Percentiles rank a stretch among this genome's conserved stretches.
These are phyloP conservation scores for Taphrorychus bicolor DNA, from an alignment of 2,888 invertebrate genomes.

Conservation along the genomic window DNA sequence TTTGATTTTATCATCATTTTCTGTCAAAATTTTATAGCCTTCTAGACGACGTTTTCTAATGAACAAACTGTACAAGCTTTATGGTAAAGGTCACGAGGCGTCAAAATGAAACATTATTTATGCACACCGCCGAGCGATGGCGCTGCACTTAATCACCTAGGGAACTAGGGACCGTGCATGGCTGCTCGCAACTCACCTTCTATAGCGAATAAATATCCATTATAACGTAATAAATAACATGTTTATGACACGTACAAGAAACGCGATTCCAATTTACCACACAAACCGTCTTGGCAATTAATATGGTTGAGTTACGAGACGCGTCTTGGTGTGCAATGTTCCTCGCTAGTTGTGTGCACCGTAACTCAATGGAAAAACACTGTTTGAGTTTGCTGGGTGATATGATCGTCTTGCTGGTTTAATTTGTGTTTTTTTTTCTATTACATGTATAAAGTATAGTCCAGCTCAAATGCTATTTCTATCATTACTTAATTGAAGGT, in stretches of 20 bases:
- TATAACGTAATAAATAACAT: constrained; percentile 58
- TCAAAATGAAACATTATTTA: neutral
- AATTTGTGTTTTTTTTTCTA: too few species aligned
- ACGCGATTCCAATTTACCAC: constrained; percentile 56
- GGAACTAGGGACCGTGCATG: constrained; percentile 33
- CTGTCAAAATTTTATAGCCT: too few species aligned
- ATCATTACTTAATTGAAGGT: too few species aligned
- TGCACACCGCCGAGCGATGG: neutral
- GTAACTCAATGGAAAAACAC: too few species aligned
- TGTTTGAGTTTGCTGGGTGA: too few species aligned
- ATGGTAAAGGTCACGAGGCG: neutral
- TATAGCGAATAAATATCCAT: constrained; percentile 56
- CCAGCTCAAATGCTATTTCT: too few species aligned
- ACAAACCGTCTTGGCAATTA: constrained; percentile 41
- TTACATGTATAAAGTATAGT: too few species aligned
- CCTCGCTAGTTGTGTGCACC: constrained; percentile 4
- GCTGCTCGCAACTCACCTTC: constrained; percentile 41
- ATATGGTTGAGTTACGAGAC: constrained; percentile 37
- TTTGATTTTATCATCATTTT: too few species aligned
- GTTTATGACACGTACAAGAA: constrained; percentile 57
- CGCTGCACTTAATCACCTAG: constrained; percentile 30
- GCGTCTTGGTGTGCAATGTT: constrained; percentile 35
- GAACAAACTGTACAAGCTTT: too few species aligned
- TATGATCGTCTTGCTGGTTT: too few species aligned
- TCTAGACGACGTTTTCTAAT: too few species aligned